Evolutionary conservation across 2,797 vertebrate genomes (phyloP).

Genomic region (Enteromius viviparus): DNA sequence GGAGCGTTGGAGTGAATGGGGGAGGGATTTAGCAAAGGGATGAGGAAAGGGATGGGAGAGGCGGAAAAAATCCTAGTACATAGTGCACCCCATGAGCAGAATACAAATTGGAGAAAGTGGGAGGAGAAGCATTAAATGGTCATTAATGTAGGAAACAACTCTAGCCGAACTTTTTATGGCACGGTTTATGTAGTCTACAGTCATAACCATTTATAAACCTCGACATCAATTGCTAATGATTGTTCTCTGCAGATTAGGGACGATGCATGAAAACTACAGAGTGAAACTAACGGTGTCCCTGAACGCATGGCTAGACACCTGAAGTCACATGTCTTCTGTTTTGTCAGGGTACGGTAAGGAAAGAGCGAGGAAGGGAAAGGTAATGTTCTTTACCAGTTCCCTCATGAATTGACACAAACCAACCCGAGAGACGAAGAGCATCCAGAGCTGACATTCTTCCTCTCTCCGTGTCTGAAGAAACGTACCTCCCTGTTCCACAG

Average conservation of each 20-base stretch:
- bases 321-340: slow-evolving; percentile 45
- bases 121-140: slow-evolving; percentile 58
- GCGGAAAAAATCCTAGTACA: slow-evolving; percentile 30
- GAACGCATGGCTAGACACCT: slow-evolving; percentile 53
- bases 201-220: slow-evolving; percentile 62
- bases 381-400: slow-evolving; percentile 34
- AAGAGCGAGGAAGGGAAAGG: slow-evolving; percentile 3
- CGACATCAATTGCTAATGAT: slow-evolving; percentile 62
- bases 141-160: slow-evolving; percentile 58
- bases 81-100: slow-evolving; percentile 47
- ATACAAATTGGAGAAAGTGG: slow-evolving; percentile 55
- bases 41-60: slow-evolving; percentile 31
- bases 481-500: neutral
- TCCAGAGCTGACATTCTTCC: slow-evolving; percentile 39
- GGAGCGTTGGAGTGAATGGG: slow-evolving; percentile 47
- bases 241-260: slow-evolving; percentile 59
- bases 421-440: slow-evolving; percentile 19
- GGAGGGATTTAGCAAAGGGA: slow-evolving; percentile 41
- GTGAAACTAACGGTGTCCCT: slow-evolving; percentile 58
- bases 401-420: slow-evolving; percentile 48
- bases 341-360: slow-evolving; percentile 20
- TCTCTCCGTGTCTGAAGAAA: slow-evolving; percentile 6
- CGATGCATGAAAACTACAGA: slow-evolving; percentile 51
- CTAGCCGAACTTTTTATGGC: slow-evolving; percentile 55
- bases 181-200: slow-evolving; percentile 55